Base-by-base conservation (phyloP, 2,888 invertebrate genomes). In the Toxonevra muliebris region DNA sequence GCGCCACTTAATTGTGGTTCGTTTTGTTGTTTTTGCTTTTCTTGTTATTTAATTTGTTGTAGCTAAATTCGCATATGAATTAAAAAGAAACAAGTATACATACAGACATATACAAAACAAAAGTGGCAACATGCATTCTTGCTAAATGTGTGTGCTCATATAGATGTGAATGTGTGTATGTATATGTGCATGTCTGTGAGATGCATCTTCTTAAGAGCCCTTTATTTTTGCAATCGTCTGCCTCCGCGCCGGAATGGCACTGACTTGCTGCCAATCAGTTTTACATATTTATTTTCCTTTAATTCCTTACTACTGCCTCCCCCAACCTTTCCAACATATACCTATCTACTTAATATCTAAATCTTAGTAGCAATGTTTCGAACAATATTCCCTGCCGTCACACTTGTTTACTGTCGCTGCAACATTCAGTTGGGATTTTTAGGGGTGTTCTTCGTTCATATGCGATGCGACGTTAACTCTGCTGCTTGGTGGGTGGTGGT, bases 1-100 rank as follows among this genome's bases (percentile, higher is more conserved):
- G 48, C 48, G 48, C 48, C 48, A 48, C 15, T 48, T 48, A 48
- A 48, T 48, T 48, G 48, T 15, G 48, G 48, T 48, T 48, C 15
- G 48, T 48, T 10, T 48, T 13, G 13, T 48, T 48, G 48, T 15
- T 30, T 30, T 30, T 30, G 30, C 7, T 48, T 48, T 48, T 48
- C n/a, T n/a, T 48, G 13, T 48, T 48, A 5, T 15, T 48, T 15
- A 48, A 10, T 48, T 30, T 30, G 30, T 30, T 2, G 30, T 7
- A 30, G 30, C 30, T 7, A 53, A 17, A 13, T 15, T 52, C 19
- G 13, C 52, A 52, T 52, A 19, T 52, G 15, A 17, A 52, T 15
- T 10, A 17, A 19, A 19, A 17, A 1, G 9, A 15, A 52, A 17
- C 15, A 52, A 10, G 19, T 17, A 13, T 13, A 52, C 12, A 5